Evolutionary conservation across 2,797 vertebrate genomes (phyloP).

Genomic region (Garrulus glandarius): DNA sequence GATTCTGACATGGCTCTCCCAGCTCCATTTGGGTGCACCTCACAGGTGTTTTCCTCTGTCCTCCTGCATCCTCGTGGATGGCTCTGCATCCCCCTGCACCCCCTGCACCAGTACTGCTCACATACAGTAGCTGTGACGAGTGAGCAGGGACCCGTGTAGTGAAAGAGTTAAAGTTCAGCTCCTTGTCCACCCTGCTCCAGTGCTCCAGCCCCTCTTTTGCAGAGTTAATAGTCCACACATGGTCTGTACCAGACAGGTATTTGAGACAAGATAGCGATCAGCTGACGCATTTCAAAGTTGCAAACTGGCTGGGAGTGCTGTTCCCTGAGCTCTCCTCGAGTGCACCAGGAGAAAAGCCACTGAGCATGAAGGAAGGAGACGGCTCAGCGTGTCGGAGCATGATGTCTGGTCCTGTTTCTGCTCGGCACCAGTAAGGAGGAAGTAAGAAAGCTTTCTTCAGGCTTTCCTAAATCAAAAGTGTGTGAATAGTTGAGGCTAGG

Average conservation of each 20-base stretch:
- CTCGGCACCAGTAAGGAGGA: neutral
- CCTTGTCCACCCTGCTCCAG: neutral
- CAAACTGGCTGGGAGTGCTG: neutral
- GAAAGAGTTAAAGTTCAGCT: neutral
- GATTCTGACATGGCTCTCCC: neutral
- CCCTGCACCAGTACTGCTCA: neutral
- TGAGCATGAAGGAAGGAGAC: neutral
- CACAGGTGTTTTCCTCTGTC: neutral
- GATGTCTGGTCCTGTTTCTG: neutral
- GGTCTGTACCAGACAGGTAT: constrained; percentile 38
- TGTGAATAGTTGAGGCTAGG: neutral
- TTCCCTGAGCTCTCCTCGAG: neutral
- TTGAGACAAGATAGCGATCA: constrained; percentile 24
- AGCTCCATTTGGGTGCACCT: neutral
- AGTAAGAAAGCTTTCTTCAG: constrained; percentile 9
- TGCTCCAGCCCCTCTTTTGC: neutral
- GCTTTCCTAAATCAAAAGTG: constrained; percentile 29
- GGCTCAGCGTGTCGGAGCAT: neutral
- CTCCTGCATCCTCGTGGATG: neutral
- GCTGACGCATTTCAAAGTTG: neutral
- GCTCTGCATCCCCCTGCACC: neutral
- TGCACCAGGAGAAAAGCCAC: neutral
- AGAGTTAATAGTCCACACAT: neutral
- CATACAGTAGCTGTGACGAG: neutral
- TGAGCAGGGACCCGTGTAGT: neutral